Evolutionary conservation across 2,888 invertebrate genomes (phyloP), one percentile per base, ranked within the genome.

Genomic region (Chrysina gloriosa): DNA sequence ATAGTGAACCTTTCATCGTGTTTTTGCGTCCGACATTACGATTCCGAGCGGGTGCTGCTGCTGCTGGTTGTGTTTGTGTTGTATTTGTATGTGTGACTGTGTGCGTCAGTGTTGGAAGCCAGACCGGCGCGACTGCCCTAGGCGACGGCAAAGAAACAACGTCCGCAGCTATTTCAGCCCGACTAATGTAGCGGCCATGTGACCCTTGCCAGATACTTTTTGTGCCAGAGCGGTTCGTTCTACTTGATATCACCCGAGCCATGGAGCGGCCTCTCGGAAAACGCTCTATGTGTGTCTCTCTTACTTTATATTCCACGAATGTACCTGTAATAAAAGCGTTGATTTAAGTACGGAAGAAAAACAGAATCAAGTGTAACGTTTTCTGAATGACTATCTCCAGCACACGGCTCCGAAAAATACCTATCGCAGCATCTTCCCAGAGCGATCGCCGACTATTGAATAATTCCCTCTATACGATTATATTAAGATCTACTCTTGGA

Each of bases 131-230:
- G 77, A 77, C 77, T 74, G 78, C 77, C 77, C 77, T 77, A 73
- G 77, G 77, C 77, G 78, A 77, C 77, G 77, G 77, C 74, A 77
- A 78, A 78, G 77, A 77, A 78, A 78, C 77, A 77, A 75, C 77
- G 77, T 77, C 74, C 76, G 75, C 74, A 73, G 77, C 76, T 77
- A 77, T 77, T 77, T 76, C 77, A 77, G 74, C 74, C 67, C 75
- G 72, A 76, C 78, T 77, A 77, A 78, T 77, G 77, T 76, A 74
- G 72, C 76, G 76, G 74, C 76, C 75, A 75, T 75, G 78, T 78
- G 78, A 78, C 77, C 77, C 77, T 74, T 77, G 77, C 77, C 76
- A 77, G 76, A 77, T 75, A 78, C 77, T 78, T 78, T 78, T 78
- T 78, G 76, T 74, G 73, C 72, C 76, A 66, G 65, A 65, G 52